phyloP scores from a whole-genome alignment of 2,113 vertebrate genomes.

The Rhinopithecus roxellana region DNA sequence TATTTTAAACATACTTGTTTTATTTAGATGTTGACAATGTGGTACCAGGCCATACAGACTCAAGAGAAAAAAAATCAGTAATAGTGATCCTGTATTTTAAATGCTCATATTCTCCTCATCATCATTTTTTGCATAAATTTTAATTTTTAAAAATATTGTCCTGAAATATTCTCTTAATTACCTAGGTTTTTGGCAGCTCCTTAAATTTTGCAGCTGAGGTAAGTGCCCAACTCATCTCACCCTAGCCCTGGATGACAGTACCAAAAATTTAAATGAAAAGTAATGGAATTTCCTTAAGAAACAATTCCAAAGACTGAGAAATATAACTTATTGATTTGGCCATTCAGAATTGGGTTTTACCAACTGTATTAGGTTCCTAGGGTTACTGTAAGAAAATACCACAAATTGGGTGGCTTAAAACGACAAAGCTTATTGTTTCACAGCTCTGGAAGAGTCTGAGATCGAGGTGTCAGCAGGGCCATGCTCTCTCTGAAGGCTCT shows the following conservation, averaged over 20 bases:
- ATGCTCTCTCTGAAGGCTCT: background rate
- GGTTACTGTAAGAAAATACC: background rate
- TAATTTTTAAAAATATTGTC: background rate
- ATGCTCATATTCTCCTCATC: background rate
- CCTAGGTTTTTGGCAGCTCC: background rate
- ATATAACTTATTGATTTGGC: background rate
- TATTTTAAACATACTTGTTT: background rate
- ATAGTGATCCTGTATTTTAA: background rate
- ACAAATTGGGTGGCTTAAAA: background rate
- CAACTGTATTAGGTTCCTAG: background rate
- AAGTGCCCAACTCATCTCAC: background rate
- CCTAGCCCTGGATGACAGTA: background rate
- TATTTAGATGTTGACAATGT: background rate
- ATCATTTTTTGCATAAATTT: background rate
- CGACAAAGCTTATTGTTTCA: background rate
- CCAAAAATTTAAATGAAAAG: background rate
- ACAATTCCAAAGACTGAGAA: background rate
- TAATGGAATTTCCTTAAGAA: background rate
- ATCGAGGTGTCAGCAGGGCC: fast-evolving
- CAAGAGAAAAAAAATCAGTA: background rate
- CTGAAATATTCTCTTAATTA: background rate
- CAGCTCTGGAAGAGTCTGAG: background rate
- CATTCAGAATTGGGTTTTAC: background rate
- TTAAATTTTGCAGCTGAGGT: background rate
- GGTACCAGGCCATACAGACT: fast-evolving